A percentile compares a stretch with the other conserved stretches of the same genome.
phyloP scores from a whole-genome alignment of 2,888 invertebrate genomes.

The Phragmatobia fuliginosa region DNA sequence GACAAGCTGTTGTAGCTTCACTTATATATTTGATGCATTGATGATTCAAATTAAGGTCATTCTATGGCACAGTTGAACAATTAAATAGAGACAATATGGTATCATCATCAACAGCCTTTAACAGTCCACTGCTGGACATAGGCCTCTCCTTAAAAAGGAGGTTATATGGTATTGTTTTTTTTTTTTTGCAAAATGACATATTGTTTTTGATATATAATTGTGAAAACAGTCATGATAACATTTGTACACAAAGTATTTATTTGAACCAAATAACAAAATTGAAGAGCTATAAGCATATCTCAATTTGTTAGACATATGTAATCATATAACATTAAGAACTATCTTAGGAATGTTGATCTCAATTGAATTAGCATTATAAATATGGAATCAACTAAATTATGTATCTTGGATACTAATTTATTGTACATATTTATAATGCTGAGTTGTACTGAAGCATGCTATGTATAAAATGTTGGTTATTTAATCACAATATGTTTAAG shows the following conservation, averaged over 20 bases:
- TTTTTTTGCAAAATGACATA: too few species aligned
- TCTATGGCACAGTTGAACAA: not conserved
- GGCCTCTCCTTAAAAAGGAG: too few species aligned
- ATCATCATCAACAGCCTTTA: too few species aligned
- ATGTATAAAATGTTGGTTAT: conserved; percentile 4
- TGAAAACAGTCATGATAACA: not conserved
- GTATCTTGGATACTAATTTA: conserved; percentile 7
- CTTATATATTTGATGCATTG: not conserved
- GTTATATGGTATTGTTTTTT: too few species aligned
- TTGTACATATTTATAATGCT: conserved; percentile 41
- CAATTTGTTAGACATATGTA: not conserved
- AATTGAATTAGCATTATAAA: conserved; percentile 43
- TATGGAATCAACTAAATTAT: conserved; percentile 23
- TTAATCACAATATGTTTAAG: not conserved
- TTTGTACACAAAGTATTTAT: not conserved
- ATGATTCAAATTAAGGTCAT: not conserved
- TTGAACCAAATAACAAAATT: conserved; percentile 2
- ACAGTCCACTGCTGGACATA: too few species aligned
- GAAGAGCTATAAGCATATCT: not conserved
- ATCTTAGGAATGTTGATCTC: conserved; percentile 44
- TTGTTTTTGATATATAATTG: not conserved
- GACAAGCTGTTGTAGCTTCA: not conserved
- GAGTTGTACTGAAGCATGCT: conserved; percentile 28
- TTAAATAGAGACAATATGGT: not conserved
- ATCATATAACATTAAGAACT: not conserved